Evolutionary conservation across 2,888 invertebrate genomes (phyloP).

Genomic region (Acanthosoma haemorrhoidale): DNA sequence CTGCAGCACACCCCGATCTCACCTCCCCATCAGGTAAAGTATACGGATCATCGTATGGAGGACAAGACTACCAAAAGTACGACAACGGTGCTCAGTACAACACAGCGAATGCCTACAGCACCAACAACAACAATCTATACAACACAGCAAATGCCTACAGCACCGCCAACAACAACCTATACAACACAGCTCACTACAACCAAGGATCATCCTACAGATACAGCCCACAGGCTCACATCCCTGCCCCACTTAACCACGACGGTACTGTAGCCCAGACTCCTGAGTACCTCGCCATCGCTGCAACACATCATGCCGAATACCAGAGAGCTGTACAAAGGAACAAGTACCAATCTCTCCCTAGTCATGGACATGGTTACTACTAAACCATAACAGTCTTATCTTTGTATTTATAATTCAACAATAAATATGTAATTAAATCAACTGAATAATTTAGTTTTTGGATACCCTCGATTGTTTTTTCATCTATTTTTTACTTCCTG

Average conservation of each 20-base stretch:
- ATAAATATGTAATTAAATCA: too few relatives aligned
- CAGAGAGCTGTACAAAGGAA: background rate
- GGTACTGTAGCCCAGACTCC: slow-evolving; percentile 23
- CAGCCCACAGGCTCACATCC: background rate
- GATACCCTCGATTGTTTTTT: too few relatives aligned
- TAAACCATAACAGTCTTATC: too few relatives aligned
- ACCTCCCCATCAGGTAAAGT: too few relatives aligned
- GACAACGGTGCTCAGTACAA: background rate
- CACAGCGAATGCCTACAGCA: too few relatives aligned
- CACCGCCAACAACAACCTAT: too few relatives aligned
- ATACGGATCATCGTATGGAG: slow-evolving; percentile 42
- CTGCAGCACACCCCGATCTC: background rate
- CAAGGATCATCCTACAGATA: background rate
- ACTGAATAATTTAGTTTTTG: too few relatives aligned
- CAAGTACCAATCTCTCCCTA: background rate
- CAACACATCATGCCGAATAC: background rate
- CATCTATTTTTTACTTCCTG: too few relatives aligned
- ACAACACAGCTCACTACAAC: too few relatives aligned
- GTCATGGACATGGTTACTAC: background rate
- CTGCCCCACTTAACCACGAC: slow-evolving; percentile 26
- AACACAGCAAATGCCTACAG: background rate
- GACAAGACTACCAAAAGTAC: background rate
- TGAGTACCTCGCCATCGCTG: background rate
- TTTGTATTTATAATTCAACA: too few relatives aligned
- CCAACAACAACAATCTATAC: background rate